Percentiles rank a stretch among this genome's conserved stretches.
Conservation (phyloP, 2,888 invertebrate species). For the Hyppa rectilinea region DNA sequence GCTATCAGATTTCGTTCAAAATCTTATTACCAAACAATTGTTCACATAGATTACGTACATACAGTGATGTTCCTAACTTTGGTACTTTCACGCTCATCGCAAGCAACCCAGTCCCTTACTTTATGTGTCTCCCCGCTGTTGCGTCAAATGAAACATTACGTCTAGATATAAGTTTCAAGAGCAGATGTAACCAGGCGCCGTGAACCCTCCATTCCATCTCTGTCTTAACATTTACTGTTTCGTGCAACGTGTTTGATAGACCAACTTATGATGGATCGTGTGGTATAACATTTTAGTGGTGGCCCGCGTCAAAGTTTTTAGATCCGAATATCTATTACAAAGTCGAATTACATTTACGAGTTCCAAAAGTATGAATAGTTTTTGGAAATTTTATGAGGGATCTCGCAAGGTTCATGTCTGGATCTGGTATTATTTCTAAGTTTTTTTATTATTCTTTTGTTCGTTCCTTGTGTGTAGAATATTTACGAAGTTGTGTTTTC, state of each 20-base stretch:
- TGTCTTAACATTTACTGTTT: constrained; percentile 33
- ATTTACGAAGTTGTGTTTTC: constrained; percentile 19
- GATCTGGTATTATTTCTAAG: constrained; percentile 46
- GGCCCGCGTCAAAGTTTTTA: constrained; percentile 57
- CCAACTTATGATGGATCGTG: constrained; percentile 54
- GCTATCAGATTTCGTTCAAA: constrained; percentile 8
- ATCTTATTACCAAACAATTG: constrained; percentile 37
- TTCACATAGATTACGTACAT: constrained; percentile 39
- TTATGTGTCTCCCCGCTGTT: constrained; percentile 72
- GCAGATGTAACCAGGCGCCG: constrained; percentile 62
- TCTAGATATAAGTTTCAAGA: constrained; percentile 71
- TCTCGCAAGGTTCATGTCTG: constrained; percentile 39
- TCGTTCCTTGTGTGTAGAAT: constrained; percentile 21
- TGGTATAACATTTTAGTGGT: constrained; percentile 55
- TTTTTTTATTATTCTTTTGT: constrained; percentile 47
- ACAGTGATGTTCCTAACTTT: constrained; percentile 50
- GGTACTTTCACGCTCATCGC: constrained; percentile 46
- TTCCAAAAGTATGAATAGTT: constrained; percentile 53
- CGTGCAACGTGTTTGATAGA: constrained; percentile 42
- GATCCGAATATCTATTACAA: constrained; percentile 59
- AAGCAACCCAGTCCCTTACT: constrained; percentile 66
- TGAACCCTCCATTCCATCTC: constrained; percentile 52
- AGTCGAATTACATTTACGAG: constrained; percentile 53
- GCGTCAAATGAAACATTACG: constrained; percentile 71
- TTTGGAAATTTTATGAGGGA: constrained; percentile 39